These are phyloP conservation scores for Pelochelys cantorii DNA, from an alignment of 2,797 vertebrate genomes.

Conservation along the genomic window DNA sequence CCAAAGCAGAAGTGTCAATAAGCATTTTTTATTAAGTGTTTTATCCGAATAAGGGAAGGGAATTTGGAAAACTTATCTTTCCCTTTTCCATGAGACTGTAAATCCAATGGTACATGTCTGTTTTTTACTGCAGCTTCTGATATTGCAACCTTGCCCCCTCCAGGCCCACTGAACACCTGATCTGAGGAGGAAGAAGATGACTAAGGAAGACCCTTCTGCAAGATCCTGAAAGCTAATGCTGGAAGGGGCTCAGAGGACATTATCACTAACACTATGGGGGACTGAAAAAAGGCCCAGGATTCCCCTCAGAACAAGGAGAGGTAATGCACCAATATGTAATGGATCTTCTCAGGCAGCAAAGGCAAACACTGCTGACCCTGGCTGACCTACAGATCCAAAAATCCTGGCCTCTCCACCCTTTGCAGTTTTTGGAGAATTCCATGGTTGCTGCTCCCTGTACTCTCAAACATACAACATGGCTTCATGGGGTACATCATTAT, in stretches of 20 bases:
- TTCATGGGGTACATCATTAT: not conserved
- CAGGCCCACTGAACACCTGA: not conserved
- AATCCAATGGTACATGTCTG: not conserved
- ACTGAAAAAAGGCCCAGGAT: not conserved
- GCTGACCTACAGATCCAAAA: not conserved
- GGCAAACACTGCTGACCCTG: not conserved
- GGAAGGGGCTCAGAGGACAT: not conserved
- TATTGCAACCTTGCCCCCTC: not conserved
- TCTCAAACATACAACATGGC: not conserved
- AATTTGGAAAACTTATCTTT: not conserved
- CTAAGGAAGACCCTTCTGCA: not conserved
- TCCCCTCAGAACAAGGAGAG: not conserved
- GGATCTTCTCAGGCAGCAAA: too few species aligned
- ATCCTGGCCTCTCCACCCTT: not conserved
- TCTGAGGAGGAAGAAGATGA: not conserved
- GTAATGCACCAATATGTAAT: too few species aligned
- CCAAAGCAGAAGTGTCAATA: not conserved
- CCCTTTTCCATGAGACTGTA: not conserved
- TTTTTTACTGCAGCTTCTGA: not conserved
- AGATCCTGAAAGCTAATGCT: not conserved
- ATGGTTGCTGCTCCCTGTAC: not conserved
- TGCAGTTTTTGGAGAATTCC: not conserved
- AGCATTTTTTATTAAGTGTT: not conserved
- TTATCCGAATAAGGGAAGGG: not conserved
- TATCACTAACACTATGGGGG: not conserved